Evolutionary conservation across 2,888 invertebrate species (phyloP).

Genomic region (Embidobia sp.): DNA sequence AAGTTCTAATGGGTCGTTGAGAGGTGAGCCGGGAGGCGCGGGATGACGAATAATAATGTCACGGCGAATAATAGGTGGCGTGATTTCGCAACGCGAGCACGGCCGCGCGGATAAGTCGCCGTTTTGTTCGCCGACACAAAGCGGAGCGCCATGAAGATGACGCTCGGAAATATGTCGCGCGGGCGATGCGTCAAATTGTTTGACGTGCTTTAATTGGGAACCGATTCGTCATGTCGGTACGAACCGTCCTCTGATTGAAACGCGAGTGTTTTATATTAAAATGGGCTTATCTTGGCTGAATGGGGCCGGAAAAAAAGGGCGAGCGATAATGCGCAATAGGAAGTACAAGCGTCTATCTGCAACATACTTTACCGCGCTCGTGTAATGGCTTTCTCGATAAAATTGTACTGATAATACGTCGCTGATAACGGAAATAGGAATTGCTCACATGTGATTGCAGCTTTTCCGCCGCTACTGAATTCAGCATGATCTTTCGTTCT

Average conservation of each 20-base stretch:
- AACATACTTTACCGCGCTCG: constrained; percentile 38
- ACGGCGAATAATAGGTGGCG: constrained; percentile 20
- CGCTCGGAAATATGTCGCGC: constrained; percentile 15
- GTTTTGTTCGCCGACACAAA: too few relatives aligned
- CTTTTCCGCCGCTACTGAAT: constrained; percentile 17
- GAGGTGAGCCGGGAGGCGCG: constrained; percentile 31
- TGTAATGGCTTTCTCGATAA: constrained; percentile 51
- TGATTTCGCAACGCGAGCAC: constrained; percentile 12
- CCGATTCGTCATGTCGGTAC: constrained; percentile 14
- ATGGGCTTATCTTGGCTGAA: constrained; percentile 32
- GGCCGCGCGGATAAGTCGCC: too few relatives aligned
- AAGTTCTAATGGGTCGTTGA: constrained; percentile 56
- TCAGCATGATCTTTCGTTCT: neutral
- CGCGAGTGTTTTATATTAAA: constrained; percentile 2
- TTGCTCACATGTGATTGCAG: constrained; percentile 25
- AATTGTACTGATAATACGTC: constrained; percentile 40
- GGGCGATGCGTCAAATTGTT: constrained; percentile 10
- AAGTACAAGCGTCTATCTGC: constrained; percentile 45
- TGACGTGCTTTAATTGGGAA: constrained; percentile 20
- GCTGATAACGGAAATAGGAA: constrained; percentile 47
- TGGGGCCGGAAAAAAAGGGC: constrained; percentile 20
- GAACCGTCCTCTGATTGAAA: constrained; percentile 13
- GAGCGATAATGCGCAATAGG: constrained; percentile 42
- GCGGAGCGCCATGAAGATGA: too few relatives aligned
- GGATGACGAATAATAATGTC: constrained; percentile 25